Evolutionary conservation across 2,888 invertebrate species (phyloP).

Genomic region (Cremastobaeus sp.): DNA sequence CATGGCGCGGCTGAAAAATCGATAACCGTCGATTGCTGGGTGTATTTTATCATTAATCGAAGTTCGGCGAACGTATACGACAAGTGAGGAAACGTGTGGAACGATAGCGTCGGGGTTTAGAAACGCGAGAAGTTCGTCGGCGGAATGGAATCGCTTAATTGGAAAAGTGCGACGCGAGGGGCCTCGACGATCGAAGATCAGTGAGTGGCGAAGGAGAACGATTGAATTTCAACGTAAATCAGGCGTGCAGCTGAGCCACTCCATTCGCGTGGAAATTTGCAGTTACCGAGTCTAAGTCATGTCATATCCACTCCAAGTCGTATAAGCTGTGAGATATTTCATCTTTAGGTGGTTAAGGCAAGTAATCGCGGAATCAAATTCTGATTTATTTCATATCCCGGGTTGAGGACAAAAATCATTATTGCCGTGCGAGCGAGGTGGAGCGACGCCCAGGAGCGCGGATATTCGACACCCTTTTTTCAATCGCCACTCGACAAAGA

Average conservation of each 20-base stretch:
- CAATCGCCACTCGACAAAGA: neutral
- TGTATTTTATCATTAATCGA: constrained; percentile 36
- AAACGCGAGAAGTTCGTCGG: constrained; percentile 59
- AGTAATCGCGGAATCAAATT: constrained; percentile 53
- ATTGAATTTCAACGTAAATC: constrained; percentile 60
- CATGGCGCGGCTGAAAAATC: neutral
- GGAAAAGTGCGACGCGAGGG: constrained; percentile 56
- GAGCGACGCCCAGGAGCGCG: constrained; percentile 10
- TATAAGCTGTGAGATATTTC: constrained; percentile 55
- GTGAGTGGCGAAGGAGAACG: constrained; percentile 56
- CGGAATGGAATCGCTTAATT: constrained; percentile 60
- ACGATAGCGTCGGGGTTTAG: constrained; percentile 54
- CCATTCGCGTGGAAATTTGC: constrained; percentile 58
- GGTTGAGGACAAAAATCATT: constrained; percentile 46
- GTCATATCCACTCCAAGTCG: constrained; percentile 54
- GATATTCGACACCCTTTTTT: constrained; percentile 28
- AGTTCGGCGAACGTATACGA: constrained; percentile 32
- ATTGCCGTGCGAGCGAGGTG: constrained; percentile 13
- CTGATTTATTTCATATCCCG: constrained; percentile 53
- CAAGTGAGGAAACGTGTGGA: constrained; percentile 44
- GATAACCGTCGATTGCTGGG: constrained; percentile 18
- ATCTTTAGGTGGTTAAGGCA: constrained; percentile 46
- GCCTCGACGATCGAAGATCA: constrained; percentile 57
- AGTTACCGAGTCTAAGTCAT: constrained; percentile 58
- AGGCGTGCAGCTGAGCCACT: constrained; percentile 56